Base-by-base conservation (phyloP, 2,888 invertebrate genomes). In the Andrena hattorfiana region DNA sequence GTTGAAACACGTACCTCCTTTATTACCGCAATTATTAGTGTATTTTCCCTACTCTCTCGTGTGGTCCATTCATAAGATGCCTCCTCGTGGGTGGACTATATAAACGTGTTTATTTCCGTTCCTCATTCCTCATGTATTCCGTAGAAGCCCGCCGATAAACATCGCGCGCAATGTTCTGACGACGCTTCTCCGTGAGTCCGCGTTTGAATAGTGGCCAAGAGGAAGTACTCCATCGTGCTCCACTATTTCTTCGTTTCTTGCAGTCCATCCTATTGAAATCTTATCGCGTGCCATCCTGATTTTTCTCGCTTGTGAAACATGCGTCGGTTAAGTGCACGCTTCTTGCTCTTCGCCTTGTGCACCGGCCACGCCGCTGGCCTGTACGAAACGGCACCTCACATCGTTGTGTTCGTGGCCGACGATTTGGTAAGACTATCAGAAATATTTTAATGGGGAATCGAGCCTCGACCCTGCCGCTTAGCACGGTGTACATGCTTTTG, bases 391-490 rank as follows among this genome's bases (percentile, higher is more conserved):
- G 87, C 92, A 23, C 95, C 95, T 20, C 81, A 96, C 86, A 95
- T 96, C 80, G 92, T 96, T 56, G 94, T 95, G 79, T 94, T 96
- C 81, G 93, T 96, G 84, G 95, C 95, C 7, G 95, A 96, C 92
- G 95, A 96, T 91, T 90, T 96, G 94, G 95, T 95, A 93, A 94
- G 94, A 74, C 28, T 16, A 23, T 26, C 13, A 66, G 8, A 10
- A 20, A 54, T 23, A 54, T 20, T 20, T 8, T 54, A 8, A 20
- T 8, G 8, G 8, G 8, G 20, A 54, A 54, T 42, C 16, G 7
- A 54, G 20, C 8, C 54, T 54, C 8, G 54, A 42, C 16, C 13
- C 42, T 42, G 42, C 42, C 16, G 42, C 16, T 42, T 16, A 42
- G 42, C 42, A 42, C 16, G 42, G 42, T 42, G 42, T 16, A 42